Percentiles rank a stretch among this genome's conserved stretches.
Evolutionary conservation across 1,140 invertebrate species (phyloP).

Genomic region (Notospermus geniculatus): DNA sequence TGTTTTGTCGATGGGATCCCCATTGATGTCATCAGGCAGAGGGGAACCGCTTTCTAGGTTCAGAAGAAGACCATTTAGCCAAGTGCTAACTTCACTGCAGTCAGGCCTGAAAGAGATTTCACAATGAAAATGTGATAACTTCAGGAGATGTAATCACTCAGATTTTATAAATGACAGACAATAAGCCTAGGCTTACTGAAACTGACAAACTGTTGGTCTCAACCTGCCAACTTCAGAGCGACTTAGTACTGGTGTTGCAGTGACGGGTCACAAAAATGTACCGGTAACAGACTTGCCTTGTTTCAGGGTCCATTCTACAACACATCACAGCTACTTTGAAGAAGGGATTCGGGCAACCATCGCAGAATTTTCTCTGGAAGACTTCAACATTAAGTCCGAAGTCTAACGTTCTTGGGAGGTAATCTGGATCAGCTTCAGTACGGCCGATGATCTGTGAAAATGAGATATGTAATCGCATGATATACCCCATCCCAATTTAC

Average conservation of each 20-base stretch:
- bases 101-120: constrained; percentile 2
- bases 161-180: too few relatives aligned
- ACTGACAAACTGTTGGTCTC: too few relatives aligned
- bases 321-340: constrained; percentile 84
- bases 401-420: constrained; percentile 81
- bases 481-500: background rate
- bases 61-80: background rate
- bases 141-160: too few relatives aligned
- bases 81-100: background rate
- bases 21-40: background rate
- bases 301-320: constrained; percentile 84
- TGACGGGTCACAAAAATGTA: background rate
- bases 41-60: background rate
- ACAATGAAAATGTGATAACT: background rate
- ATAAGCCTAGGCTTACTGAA: too few relatives aligned
- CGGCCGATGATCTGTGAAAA: constrained; percentile 78
- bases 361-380: constrained; percentile 85
- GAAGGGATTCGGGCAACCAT: constrained; percentile 82
- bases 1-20: too few relatives aligned
- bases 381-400: constrained; percentile 86
- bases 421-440: constrained; percentile 90
- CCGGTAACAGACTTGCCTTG: constrained; percentile 46
- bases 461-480: background rate
- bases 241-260: too few relatives aligned
- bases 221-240: too few relatives aligned